Conservation (phyloP, 2,113 vertebrate species). For the Dunckerocampus dactyliophorus region DNA sequence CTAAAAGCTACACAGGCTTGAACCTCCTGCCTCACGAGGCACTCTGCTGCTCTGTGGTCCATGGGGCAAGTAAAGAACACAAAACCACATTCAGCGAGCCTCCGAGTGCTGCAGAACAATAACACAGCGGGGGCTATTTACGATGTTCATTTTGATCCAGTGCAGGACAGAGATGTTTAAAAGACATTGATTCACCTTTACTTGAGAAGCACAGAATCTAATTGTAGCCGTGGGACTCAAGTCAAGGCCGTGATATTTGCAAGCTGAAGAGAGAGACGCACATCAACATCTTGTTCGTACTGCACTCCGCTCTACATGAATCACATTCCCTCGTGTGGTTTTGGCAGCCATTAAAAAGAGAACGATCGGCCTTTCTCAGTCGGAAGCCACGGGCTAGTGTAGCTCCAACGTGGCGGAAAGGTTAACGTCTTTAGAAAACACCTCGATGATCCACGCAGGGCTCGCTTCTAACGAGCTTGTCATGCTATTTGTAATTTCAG, state of each 20-base stretch:
- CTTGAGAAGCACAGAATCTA: not conserved
- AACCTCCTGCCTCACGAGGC: too few relatives aligned
- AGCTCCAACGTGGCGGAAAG: not conserved
- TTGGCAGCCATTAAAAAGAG: not conserved
- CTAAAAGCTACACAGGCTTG: too few relatives aligned
- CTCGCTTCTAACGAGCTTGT: not conserved
- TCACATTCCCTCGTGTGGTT: not conserved
- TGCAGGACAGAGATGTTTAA: conserved; percentile 6
- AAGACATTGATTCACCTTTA: conserved; percentile 1
- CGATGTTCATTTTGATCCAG: not conserved
- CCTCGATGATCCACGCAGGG: not conserved
- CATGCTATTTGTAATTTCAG: conserved; percentile 14
- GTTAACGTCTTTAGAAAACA: not conserved
- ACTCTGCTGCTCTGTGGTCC: conserved; percentile 6
- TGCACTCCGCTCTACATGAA: not conserved
- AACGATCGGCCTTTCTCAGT: not conserved
- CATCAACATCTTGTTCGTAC: conserved; percentile 12
- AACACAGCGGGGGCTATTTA: not conserved
- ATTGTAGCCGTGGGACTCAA: not conserved
- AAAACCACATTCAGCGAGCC: conserved; percentile 6
- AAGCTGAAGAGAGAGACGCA: not conserved
- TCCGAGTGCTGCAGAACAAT: not conserved
- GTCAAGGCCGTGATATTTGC: not conserved
- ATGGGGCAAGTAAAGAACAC: conserved; percentile 21
- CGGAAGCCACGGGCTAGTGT: not conserved